Evolutionary conservation across 2,113 vertebrate genomes (phyloP).

Genomic region (Leucopsar rothschildi): DNA sequence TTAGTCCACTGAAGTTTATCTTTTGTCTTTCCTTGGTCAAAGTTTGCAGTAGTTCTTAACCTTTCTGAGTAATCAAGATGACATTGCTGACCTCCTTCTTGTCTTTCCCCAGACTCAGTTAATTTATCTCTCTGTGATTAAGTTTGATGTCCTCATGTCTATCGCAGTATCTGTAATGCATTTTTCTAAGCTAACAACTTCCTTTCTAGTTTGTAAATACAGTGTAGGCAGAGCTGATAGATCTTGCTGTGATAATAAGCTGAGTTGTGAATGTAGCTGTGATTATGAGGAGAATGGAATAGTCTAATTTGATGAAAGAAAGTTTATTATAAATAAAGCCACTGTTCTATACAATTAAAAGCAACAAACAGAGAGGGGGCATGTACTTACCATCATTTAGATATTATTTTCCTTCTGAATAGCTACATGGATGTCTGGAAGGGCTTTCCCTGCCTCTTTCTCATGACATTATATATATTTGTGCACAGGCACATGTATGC

Average conservation of each 20-base stretch:
- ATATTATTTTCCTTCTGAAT: background rate
- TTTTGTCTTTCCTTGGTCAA: background rate
- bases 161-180: background rate
- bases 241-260: constrained; percentile 42
- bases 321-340: background rate
- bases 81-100: background rate
- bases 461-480: background rate
- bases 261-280: constrained; percentile 36
- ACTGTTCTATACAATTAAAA: background rate
- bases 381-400: background rate
- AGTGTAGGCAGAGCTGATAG: constrained; percentile 37
- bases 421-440: background rate
- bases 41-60: background rate
- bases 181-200: constrained; percentile 15
- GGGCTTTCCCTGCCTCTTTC: background rate
- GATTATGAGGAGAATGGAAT: constrained; percentile 29
- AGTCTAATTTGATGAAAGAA: constrained; percentile 26
- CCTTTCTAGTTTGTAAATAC: constrained; percentile 48
- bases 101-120: background rate
- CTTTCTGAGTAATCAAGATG: constrained; percentile 6
- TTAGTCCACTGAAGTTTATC: background rate
- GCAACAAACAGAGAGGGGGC: background rate
- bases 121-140: constrained; percentile 16
- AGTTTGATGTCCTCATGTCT: constrained; percentile 17
- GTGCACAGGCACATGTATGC: fast-evolving